Evolutionary conservation across 2,888 invertebrate species (phyloP).

Genomic region (Lithophane semibrunnea): DNA sequence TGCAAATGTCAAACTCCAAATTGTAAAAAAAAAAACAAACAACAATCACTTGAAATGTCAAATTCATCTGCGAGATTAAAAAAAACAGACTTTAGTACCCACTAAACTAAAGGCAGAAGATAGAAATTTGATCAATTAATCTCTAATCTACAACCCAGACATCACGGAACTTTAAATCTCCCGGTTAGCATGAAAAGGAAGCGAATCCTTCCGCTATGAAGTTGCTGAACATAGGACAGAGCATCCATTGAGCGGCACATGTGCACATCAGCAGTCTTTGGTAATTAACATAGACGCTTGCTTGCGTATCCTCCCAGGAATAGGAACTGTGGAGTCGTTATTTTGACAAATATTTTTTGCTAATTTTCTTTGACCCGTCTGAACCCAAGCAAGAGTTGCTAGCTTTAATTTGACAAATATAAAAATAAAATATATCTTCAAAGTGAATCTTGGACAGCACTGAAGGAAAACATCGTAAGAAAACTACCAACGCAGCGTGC

Average conservation of each 20-base stretch:
- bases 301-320: slow-evolving; percentile 81
- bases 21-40: too few species aligned
- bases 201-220: slow-evolving; percentile 63
- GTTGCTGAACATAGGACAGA: slow-evolving; percentile 55
- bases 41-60: too few species aligned
- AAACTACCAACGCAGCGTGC: background rate
- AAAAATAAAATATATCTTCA: background rate
- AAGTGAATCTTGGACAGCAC: background rate
- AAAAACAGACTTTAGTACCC: too few species aligned
- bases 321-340: slow-evolving; percentile 72
- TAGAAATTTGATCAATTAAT: background rate
- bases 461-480: background rate
- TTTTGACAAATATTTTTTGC: background rate
- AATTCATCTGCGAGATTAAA: too few species aligned
- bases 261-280: slow-evolving; percentile 81
- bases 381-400: too few species aligned
- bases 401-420: background rate
- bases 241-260: slow-evolving; percentile 74
- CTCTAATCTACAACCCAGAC: background rate
- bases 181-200: slow-evolving; percentile 57
- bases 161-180: slow-evolving; percentile 34
- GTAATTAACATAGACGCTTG: slow-evolving; percentile 86
- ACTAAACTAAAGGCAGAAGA: background rate
- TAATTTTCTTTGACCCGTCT: background rate
- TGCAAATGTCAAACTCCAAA: too few species aligned